Percentiles rank a stretch among this genome's conserved stretches.
Conservation (phyloP, 2,888 invertebrate genomes). For the Allygus modestus region DNA sequence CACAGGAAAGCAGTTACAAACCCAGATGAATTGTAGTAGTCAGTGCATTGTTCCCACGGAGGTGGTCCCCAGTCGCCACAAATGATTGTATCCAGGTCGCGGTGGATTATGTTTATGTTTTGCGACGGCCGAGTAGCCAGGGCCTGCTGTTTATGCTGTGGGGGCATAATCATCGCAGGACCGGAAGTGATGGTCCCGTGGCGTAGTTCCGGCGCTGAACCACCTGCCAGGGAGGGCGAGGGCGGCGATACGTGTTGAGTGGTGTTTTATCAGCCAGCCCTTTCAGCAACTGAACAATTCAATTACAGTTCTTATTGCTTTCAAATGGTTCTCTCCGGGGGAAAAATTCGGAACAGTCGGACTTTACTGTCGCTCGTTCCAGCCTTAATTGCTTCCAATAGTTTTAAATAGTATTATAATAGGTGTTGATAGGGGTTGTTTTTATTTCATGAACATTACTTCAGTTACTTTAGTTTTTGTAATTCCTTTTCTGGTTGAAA, state of each 20-base stretch:
- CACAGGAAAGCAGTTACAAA: too few species aligned
- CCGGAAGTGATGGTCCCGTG: background rate
- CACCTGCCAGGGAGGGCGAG: conserved; percentile 13
- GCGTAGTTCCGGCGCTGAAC: conserved; percentile 19
- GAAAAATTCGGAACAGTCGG: background rate
- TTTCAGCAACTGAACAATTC: conserved; percentile 27
- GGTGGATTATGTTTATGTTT: background rate
- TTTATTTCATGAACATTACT: too few species aligned
- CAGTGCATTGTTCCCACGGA: background rate
- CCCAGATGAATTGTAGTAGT: background rate
- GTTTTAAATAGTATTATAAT: background rate
- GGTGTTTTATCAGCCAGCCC: conserved; percentile 30
- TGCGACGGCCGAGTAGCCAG: conserved; percentile 13
- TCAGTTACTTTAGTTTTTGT: too few species aligned
- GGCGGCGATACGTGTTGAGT: background rate
- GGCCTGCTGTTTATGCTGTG: background rate
- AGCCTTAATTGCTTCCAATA: background rate
- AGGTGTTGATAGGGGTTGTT: too few species aligned
- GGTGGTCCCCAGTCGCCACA: background rate
- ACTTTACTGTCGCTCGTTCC: background rate
- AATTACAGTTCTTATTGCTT: conserved; percentile 39
- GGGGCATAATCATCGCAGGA: background rate
- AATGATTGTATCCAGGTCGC: background rate
- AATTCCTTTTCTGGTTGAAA: too few species aligned
- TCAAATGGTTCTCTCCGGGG: conserved; percentile 23